Conservation (phyloP, 1,140 invertebrate species). For the Dryas iulia region DNA sequence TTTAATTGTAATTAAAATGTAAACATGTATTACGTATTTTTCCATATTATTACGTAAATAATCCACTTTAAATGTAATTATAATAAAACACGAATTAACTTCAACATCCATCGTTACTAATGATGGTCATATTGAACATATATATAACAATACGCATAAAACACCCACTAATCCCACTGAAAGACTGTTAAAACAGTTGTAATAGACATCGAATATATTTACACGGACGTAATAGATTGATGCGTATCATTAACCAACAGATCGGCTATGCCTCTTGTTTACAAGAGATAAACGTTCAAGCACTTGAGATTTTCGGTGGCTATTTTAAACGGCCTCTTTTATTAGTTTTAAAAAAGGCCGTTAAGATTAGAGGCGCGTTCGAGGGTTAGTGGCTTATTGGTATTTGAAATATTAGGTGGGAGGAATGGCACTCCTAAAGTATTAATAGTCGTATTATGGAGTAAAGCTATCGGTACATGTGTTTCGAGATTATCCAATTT, state of each 20-base stretch:
- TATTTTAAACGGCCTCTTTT: slow-evolving; percentile 78
- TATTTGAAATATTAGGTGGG: slow-evolving; percentile 72
- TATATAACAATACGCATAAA: slow-evolving; percentile 8
- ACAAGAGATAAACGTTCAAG: slow-evolving; percentile 56
- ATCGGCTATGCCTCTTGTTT: slow-evolving; percentile 62
- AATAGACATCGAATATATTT: slow-evolving; percentile 53
- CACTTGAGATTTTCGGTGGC: slow-evolving; percentile 75
- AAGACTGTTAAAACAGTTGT: slow-evolving; percentile 47
- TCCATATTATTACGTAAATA: background rate
- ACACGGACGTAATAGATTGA: slow-evolving; percentile 61
- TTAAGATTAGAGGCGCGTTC: slow-evolving; percentile 72
- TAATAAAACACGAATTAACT: background rate
- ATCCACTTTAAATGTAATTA: background rate
- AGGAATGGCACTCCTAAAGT: slow-evolving; percentile 53
- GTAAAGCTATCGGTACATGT: slow-evolving; percentile 21
- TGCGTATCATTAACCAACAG: slow-evolving; percentile 60
- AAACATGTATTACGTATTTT: background rate
- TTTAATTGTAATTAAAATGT: background rate
- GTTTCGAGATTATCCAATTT: slow-evolving; percentile 9
- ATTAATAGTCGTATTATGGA: slow-evolving; percentile 41
- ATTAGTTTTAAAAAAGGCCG: slow-evolving; percentile 78
- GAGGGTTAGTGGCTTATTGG: slow-evolving; percentile 68
- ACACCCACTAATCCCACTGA: background rate
- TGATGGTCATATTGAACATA: background rate
- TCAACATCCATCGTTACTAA: background rate